Conservation (phyloP, 2,797 vertebrate genomes). For the Oreochromis mossambicus region DNA sequence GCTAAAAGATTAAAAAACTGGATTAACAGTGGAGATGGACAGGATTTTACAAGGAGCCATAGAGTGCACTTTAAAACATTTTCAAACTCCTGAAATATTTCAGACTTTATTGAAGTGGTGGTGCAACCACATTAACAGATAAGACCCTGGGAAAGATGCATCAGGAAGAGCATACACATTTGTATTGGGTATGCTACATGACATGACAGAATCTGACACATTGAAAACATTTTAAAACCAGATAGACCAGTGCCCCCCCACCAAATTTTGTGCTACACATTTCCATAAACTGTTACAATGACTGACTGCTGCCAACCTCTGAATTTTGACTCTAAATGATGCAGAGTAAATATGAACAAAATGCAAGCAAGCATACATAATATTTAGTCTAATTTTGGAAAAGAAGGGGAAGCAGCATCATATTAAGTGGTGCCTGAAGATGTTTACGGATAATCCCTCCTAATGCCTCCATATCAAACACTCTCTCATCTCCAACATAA, state of each 20-base stretch:
- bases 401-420: background rate
- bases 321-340: background rate
- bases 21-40: background rate
- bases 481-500: background rate
- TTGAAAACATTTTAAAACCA: background rate
- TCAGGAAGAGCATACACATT: too few relatives aligned
- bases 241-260: background rate
- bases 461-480: background rate
- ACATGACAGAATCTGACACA: background rate
- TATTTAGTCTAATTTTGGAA: background rate
- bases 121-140: background rate
- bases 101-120: background rate
- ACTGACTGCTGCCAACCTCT: accelerated
- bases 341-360: background rate
- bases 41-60: background rate
- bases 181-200: background rate
- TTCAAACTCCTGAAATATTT: background rate
- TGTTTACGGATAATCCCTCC: background rate
- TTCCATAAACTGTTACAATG: background rate
- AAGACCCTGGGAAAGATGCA: too few relatives aligned
- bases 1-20: too few relatives aligned
- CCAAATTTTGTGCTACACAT: background rate
- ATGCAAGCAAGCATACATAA: background rate
- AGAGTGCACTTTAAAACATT: background rate
- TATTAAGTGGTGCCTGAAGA: background rate